Base-by-base conservation (phyloP, 2,797 vertebrate genomes). In the Alauda arvensis region DNA sequence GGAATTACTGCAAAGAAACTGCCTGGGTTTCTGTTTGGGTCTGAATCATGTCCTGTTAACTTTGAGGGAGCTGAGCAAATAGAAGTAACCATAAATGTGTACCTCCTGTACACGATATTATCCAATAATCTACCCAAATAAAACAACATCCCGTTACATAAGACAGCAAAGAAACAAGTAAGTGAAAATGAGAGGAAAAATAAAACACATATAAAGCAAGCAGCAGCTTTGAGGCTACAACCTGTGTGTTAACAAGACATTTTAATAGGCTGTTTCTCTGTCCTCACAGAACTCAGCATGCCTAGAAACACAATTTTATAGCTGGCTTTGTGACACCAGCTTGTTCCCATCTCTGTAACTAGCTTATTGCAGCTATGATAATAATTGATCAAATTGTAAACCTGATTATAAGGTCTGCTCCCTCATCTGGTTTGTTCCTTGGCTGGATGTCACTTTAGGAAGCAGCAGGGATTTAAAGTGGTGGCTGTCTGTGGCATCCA, bases 371-470 rank as follows among this genome's bases (percentile, higher is more conserved):
- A 86, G 66, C 57, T 61, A 65, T 79, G 76, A 90, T 60, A 84
- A 82, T 77, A 91, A 90, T 28, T 77, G 78, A 89, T 90, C 46
- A 67, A 82, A 76, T 40, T 85, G 68, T 61, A 93, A 91, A 88
- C 46, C 53, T 67, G 71, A 86, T 88, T 79, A 82, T 46, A 84
- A 92, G 77, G 61, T 67, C 90, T 82, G 57, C 49, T 92, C 49
- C 39, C 34, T 70, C 61, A 37, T 77, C 61, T 89, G 43, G 61
- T 77, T 81, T 83, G 26, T 28, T 72, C 43, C 49, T 72, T 53
- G 59, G 9, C 61, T 79, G 81, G 33, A 42, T 82, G 56, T 57
- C 1, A 4, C 55, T 86, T 85, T 34, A 25, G 55, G 81, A 84
- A 82, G 71, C 45, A 24, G 45, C 18, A n/a, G 31, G 20, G n/a